Evolutionary conservation across 2,113 vertebrate species (phyloP), one percentile per base, ranked within the genome.

Genomic region (Bettongia penicillata): DNA sequence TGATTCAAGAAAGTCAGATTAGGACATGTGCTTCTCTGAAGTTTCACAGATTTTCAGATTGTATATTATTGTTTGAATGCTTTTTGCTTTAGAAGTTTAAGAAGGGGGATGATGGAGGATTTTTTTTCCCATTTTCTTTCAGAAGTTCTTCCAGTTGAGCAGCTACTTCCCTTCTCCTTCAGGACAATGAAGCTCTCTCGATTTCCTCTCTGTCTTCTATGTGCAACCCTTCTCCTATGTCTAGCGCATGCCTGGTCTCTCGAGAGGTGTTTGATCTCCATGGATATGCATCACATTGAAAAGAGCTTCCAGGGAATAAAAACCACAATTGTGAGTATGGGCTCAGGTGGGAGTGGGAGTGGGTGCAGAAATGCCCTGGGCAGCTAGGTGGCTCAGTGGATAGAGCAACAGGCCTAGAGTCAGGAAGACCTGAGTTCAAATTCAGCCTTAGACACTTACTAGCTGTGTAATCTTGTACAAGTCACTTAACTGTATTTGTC

Each of bases 271-370:
- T 93, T 91, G 8, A 25, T 98, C 94, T 97, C 98, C 28, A 3
- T 95, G 95, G 98, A 98, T 4, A 2, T 95, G 91, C 2, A 57
- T 0, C 97, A 95, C 51, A 90, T 99, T 0, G 97, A 97, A 94
- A 90, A 98, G 94, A 97, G 97, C 24, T 99, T 99, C 97, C 89
- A 84, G 0, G 97, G 95, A 0, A 98, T 99, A 53, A 99, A 98
- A 98, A 93, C 47, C 53, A 51, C 94, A 1, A 96, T 99, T 0
- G 99, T 99, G 97, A 99, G 99, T 98, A 96, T 26, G 92, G 93
- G 49, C 24, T 92, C 37, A 16, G 68, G 89, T 92, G 55, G 61
- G 68, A 47, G 19, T 84, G 68, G 57, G 84, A 11, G 23, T 91
- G 52, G 89, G 91, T 31, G 3, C 37, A 43, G 37, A 43, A 22